Conservation (phyloP, 2,888 invertebrate genomes). For the Temnothorax rugatulus region DNA sequence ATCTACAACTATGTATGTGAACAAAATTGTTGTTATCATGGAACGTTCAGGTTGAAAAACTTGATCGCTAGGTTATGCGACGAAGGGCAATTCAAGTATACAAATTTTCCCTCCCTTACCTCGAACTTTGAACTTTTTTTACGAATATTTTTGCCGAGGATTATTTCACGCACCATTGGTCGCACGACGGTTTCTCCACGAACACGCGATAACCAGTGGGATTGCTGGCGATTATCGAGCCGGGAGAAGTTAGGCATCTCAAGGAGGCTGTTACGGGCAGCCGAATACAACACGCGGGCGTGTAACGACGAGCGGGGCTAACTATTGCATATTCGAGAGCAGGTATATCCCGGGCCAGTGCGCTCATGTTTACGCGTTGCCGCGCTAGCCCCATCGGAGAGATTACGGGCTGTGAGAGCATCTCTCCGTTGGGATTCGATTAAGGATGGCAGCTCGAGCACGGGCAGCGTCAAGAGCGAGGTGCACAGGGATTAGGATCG, state of each 20-base stretch:
- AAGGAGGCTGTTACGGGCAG: constrained; percentile 19
- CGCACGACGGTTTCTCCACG: neutral
- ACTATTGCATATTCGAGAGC: constrained; percentile 44
- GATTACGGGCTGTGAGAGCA: constrained; percentile 43
- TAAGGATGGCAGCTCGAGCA: constrained; percentile 45
- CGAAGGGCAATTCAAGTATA: neutral
- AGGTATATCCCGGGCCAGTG: constrained; percentile 39
- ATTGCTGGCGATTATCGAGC: neutral
- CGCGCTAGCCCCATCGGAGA: constrained; percentile 50
- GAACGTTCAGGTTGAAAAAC: neutral
- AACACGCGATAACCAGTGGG: neutral
- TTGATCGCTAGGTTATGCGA: neutral
- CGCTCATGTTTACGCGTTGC: constrained; percentile 60
- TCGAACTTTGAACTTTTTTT: neutral
- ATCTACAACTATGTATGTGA: neutral
- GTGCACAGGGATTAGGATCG: constrained; percentile 57
- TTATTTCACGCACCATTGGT: constrained; percentile 16
- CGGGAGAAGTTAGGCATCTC: constrained; percentile 24
- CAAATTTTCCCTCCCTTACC: neutral
- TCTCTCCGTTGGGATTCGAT: constrained; percentile 61
- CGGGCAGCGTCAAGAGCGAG: constrained; percentile 1
- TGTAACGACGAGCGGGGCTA: constrained; percentile 26
- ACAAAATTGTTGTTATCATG: neutral
- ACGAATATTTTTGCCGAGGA: neutral
- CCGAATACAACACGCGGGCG: constrained; percentile 7